Percentiles rank a stretch among this genome's conserved stretches.
Evolutionary conservation across 2,797 vertebrate genomes (phyloP).

Genomic region (Pogoniulus pusillus): DNA sequence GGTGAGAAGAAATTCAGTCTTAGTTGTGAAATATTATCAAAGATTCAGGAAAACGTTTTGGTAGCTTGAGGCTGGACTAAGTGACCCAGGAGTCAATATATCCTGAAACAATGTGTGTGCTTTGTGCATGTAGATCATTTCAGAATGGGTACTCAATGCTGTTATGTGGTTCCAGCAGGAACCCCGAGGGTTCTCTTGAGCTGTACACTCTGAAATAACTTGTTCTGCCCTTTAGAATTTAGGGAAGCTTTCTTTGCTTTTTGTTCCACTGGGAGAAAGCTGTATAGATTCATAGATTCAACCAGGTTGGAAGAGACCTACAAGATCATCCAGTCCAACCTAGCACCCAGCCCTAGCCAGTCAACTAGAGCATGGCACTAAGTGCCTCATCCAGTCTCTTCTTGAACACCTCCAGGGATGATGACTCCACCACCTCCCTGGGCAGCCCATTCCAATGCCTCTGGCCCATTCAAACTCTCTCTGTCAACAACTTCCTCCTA

Average conservation of each 20-base stretch:
- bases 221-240: not conserved
- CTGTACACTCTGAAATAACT: not conserved
- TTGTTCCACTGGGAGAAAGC: not conserved
- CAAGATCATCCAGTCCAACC: too few species aligned
- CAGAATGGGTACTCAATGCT: not conserved
- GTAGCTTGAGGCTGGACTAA: not conserved
- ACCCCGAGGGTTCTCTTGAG: not conserved
- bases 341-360: too few species aligned
- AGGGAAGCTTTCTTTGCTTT: not conserved
- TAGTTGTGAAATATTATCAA: not conserved
- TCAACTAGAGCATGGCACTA: too few species aligned
- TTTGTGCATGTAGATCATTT: slow-evolving; percentile 15
- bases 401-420: too few species aligned
- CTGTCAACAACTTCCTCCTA: too few species aligned
- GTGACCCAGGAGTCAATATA: slow-evolving; percentile 1
- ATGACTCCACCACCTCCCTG: too few species aligned
- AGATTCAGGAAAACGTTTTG: slow-evolving; percentile 5
- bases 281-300: too few species aligned
- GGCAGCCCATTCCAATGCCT: too few species aligned
- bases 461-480: too few species aligned
- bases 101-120: not conserved
- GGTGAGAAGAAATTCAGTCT: not conserved
- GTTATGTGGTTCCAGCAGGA: not conserved
- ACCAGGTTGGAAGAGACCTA: too few species aligned
- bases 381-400: too few species aligned